Evolutionary conservation across 1,140 invertebrate species (phyloP).

Genomic region (Leptoteleia sp.): DNA sequence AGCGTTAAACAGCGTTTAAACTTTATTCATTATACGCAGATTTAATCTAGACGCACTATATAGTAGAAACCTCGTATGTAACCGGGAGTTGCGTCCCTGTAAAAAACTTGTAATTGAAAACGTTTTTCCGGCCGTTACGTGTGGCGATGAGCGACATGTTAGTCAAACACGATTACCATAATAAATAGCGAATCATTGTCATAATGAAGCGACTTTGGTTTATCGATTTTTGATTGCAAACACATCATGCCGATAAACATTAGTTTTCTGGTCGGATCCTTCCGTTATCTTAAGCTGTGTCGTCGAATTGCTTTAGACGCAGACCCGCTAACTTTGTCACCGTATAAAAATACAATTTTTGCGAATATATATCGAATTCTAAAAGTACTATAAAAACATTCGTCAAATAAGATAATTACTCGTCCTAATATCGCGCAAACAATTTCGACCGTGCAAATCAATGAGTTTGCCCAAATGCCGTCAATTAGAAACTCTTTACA

Average conservation of each 20-base stretch:
- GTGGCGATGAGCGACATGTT: background rate
- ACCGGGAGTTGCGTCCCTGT: conserved; percentile 63
- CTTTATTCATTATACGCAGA: conserved; percentile 52
- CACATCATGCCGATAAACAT: conserved; percentile 12
- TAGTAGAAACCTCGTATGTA: conserved; percentile 64
- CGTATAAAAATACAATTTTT: conserved; percentile 66
- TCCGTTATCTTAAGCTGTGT: background rate
- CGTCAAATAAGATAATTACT: conserved; percentile 43
- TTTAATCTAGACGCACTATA: conserved; percentile 63
- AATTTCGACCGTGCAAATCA: conserved; percentile 55
- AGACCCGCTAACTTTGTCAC: conserved; percentile 40
- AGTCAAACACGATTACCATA: conserved; percentile 24
- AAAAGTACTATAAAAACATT: conserved; percentile 59
- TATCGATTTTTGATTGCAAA: conserved; percentile 31
- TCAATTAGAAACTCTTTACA: conserved; percentile 67
- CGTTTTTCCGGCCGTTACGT: conserved; percentile 12
- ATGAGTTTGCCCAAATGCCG: conserved; percentile 34
- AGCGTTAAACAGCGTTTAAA: conserved; percentile 58
- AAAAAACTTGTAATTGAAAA: conserved; percentile 66
- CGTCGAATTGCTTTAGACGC: conserved; percentile 17
- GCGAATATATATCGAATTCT: conserved; percentile 59
- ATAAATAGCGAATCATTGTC: conserved; percentile 53
- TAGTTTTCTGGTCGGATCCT: background rate
- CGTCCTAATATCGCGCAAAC: conserved; percentile 39
- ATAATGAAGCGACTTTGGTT: conserved; percentile 49